Evolutionary conservation across 1,140 invertebrate species (phyloP), one percentile per base, ranked within the genome.

Genomic region (Aphis craccivora): DNA sequence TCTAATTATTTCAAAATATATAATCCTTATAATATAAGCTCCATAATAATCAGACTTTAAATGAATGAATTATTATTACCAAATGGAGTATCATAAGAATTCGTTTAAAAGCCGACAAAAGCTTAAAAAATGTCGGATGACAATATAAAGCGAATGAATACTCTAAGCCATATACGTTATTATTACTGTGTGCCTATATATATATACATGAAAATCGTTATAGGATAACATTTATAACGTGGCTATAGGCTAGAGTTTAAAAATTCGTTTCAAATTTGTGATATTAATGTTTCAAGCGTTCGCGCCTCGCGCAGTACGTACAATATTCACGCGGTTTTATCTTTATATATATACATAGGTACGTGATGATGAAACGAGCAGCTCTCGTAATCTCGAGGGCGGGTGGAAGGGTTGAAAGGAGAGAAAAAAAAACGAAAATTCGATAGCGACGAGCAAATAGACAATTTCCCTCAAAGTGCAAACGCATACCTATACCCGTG

Each of bases 381-480:
- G 30, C 2, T 67, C 30, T 67, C 30, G 60, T n/a, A 51, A 51
- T 51, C 48, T 51, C 11, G 9, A 51, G 3, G 60, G 30, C 4
- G 30, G 60, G 60, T 76, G 30, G 14, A n/a, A n/a, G 11, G 30
- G n/a, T 76, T 76, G 60, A n/a, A 35, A 76, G 60, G 30, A 76
- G 60, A 76, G 37, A 40, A 40, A 45, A 76, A 76, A 67, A 76
- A 76, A 76, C 60, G 60, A 76, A 76, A 76, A 76, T 76, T 76
- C 60, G 60, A 76, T 76, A 76, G 60, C n/a, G 60, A 76, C n/a
- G 60, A 30, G 60, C 60, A 76, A 76, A 76, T 76, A 76, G 60
- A 76, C 60, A 76, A 76, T 76, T 76, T 76, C 60, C 60, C 60
- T 76, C 60, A 76, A 76, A 76, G 60, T 76, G 14, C 60, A n/a